A percentile compares a stretch with the other conserved stretches of the same genome.
Evolutionary conservation across 2,113 vertebrate genomes (phyloP).

Genomic region (Pantherophis guttatus): DNA sequence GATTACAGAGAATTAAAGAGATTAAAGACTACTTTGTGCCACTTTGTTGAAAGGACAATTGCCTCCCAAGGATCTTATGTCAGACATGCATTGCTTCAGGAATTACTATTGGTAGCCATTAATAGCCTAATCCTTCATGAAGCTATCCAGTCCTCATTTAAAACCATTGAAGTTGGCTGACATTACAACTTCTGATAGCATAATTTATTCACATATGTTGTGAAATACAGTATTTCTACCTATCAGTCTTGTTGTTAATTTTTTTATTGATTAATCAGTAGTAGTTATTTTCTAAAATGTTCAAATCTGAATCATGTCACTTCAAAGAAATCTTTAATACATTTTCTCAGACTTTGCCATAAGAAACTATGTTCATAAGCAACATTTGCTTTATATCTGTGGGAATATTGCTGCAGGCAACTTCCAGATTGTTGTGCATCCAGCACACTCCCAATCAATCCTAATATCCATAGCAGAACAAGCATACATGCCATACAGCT

Average conservation of each 20-base stretch:
- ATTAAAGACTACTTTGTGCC: conserved; percentile 13
- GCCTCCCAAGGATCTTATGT: neutral
- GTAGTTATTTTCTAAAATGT: neutral
- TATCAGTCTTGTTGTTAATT: neutral
- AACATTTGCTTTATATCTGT: neutral
- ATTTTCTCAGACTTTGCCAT: neutral
- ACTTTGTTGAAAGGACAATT: neutral
- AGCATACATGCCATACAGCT: neutral
- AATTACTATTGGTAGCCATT: neutral
- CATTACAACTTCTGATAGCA: neutral
- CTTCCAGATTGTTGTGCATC: neutral
- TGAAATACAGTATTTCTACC: neutral
- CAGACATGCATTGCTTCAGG: neutral
- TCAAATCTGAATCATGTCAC: neutral
- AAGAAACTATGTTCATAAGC: neutral
- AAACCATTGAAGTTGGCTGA: neutral
- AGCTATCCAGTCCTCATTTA: neutral
- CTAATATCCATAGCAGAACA: neutral
- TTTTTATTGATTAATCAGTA: neutral
- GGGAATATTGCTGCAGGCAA: neutral
- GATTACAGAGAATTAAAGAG: neutral
- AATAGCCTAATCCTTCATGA: neutral
- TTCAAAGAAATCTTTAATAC: neutral
- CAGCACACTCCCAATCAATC: rapidly evolving
- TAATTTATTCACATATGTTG: neutral